Percentiles rank a stretch among this genome's conserved stretches.
phyloP scores from a whole-genome alignment of 2,113 vertebrate genomes.

The Oryctolagus cuniculus region mOryCun1.1 NC_091434.1:97315501-97316000 shows the following conservation, averaged over 20 bases:
- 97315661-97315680: slow-evolving; percentile 85
- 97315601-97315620: slow-evolving; percentile 79
- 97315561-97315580: slow-evolving; percentile 74
- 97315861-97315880: slow-evolving; percentile 74
- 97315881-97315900: background rate
- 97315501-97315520: slow-evolving; percentile 50
- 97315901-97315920: background rate
- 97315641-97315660: slow-evolving; percentile 75
- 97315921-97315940: background rate
- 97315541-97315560: slow-evolving; percentile 74
- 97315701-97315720: slow-evolving; percentile 90
- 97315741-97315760: slow-evolving; percentile 89
- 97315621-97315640: slow-evolving; percentile 81
- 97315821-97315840: slow-evolving; percentile 68
- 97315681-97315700: slow-evolving; percentile 86
- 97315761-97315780: slow-evolving; percentile 90
- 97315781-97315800: slow-evolving; percentile 88
- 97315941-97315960: slow-evolving; percentile 22
- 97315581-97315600: slow-evolving; percentile 83
- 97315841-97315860: slow-evolving; percentile 60
- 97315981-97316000: background rate
- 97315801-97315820: slow-evolving; percentile 78
- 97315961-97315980: slow-evolving; percentile 38
- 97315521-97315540: slow-evolving; percentile 75
- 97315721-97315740: slow-evolving; percentile 88